These are phyloP conservation scores for Drosophila pectinifera DNA, from an alignment of 1,140 invertebrate genomes.

Conservation along the genomic window DNA sequence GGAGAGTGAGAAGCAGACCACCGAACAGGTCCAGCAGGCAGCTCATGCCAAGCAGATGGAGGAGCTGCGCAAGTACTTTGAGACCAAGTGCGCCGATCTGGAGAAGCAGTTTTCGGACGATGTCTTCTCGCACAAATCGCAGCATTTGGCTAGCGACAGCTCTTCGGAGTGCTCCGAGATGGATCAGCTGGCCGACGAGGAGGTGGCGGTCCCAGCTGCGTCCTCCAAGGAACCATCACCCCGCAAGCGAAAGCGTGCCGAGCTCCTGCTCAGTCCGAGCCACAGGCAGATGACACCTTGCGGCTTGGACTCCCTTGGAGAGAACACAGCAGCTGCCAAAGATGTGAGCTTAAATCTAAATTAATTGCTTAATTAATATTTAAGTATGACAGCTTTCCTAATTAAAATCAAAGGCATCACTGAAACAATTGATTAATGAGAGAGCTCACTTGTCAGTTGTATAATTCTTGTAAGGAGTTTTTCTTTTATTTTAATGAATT, in stretches of 20 bases:
- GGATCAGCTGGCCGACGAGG: slow-evolving; percentile 71
- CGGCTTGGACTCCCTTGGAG: slow-evolving; percentile 46
- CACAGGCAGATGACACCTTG: slow-evolving; percentile 80
- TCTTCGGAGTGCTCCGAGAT: slow-evolving; percentile 77
- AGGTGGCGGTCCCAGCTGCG: not conserved
- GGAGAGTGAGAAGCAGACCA: slow-evolving; percentile 62
- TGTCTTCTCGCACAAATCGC: slow-evolving; percentile 89
- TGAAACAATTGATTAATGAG: too few relatives aligned
- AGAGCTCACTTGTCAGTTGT: too few relatives aligned
- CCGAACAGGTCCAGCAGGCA: slow-evolving; percentile 86
- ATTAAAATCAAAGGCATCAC: too few relatives aligned
- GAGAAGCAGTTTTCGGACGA: slow-evolving; percentile 91
- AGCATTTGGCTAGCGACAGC: slow-evolving; percentile 71
- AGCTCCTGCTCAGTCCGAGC: slow-evolving; percentile 74
- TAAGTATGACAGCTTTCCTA: not conserved
- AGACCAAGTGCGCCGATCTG: slow-evolving; percentile 90
- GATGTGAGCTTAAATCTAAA: slow-evolving; percentile 39
- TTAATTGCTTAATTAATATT: not conserved
- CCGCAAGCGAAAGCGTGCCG: slow-evolving; percentile 70
- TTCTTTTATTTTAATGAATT: too few relatives aligned
- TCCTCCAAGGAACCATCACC: slow-evolving; percentile 68
- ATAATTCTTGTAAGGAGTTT: too few relatives aligned
- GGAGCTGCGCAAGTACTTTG: slow-evolving; percentile 91
- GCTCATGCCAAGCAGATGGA: slow-evolving; percentile 91
- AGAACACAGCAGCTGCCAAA: slow-evolving; percentile 17